Evolutionary conservation across 2,888 invertebrate species (phyloP).

Genomic region (Bimastos eiseni): DNA sequence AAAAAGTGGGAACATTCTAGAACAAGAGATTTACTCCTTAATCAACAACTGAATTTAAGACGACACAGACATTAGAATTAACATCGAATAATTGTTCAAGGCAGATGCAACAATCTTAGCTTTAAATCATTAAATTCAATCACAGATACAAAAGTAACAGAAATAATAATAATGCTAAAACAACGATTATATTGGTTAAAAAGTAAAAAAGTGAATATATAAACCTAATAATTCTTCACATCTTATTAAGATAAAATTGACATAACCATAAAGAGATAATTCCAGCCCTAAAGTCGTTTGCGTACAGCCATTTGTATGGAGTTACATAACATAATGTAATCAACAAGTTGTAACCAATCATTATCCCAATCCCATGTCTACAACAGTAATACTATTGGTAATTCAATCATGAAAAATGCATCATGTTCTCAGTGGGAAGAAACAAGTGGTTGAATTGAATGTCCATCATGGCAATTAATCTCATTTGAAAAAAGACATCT

Average conservation of each 20-base stretch:
- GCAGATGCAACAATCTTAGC: background rate
- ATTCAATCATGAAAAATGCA: background rate
- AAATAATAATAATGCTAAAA: background rate
- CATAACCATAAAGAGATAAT: background rate
- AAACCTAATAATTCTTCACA: background rate
- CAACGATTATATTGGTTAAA: background rate
- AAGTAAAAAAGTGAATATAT: background rate
- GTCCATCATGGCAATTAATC: background rate
- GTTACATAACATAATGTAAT: background rate
- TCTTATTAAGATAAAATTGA: background rate
- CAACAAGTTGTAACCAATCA: too few relatives aligned
- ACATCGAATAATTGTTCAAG: background rate
- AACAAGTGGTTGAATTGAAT: background rate
- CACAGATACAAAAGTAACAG: background rate
- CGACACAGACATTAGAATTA: background rate
- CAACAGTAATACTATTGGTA: background rate
- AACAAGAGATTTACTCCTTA: background rate
- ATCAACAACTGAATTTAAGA: background rate
- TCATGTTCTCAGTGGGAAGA: background rate
- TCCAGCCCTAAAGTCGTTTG: background rate
- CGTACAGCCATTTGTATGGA: background rate
- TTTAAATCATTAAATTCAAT: slow-evolving; percentile 5
- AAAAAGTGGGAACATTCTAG: too few relatives aligned
- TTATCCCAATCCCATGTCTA: background rate
- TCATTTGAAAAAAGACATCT: too few relatives aligned